Evolutionary conservation across 2,888 invertebrate species (phyloP), one percentile per base, ranked within the genome.

Genomic region (Furcula furcula): DNA sequence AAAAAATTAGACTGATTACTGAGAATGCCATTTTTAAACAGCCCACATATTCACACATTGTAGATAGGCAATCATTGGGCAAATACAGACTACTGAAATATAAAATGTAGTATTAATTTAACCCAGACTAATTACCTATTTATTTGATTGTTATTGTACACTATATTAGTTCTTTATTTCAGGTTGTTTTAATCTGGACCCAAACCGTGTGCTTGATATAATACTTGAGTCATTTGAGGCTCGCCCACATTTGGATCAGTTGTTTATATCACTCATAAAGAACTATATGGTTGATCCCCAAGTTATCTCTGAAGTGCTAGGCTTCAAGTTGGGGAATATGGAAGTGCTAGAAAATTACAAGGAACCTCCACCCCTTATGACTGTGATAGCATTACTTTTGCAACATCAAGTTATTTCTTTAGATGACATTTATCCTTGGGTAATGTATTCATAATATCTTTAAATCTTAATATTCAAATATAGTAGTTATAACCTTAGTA

Each of bases 151-250:
- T n/a, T n/a, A n/a, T n/a, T n/a, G n/a, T n/a, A n/a, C n/a, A n/a
- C n/a, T n/a, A n/a, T n/a, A n/a, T n/a, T n/a, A n/a, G n/a, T n/a
- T 21, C 3, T 21, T 21, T 21, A 35, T 89, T 89, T 27, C 76
- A 97, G 98, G 99, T 66, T 98, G 98, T 79, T 99, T 99, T 77
- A 99, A 99, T 88, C 91, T 99, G 74, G 99, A 99, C 85, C 99
- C 99, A 3, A 99, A 99, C 80, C 91, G 99, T 67, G 98, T 98
- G 7, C 87, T 99, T 49, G 99, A 99, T 74, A 94, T 99, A 45
- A 95, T 99, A 55, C 88, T 99, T 59, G 99, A 99, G 81, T 96
- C 97, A 15, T 98, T 99, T 89, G 99, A 99, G 76, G 94, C 94
- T 51, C 92, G 95, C 34, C 94, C 95, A 0, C 91, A 94, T 55